A percentile compares a stretch with the other conserved stretches of the same genome.
These are phyloP conservation scores for Bombus impatiens DNA, from an alignment of 1,140 invertebrate species.

Conservation along the genomic window DNA sequence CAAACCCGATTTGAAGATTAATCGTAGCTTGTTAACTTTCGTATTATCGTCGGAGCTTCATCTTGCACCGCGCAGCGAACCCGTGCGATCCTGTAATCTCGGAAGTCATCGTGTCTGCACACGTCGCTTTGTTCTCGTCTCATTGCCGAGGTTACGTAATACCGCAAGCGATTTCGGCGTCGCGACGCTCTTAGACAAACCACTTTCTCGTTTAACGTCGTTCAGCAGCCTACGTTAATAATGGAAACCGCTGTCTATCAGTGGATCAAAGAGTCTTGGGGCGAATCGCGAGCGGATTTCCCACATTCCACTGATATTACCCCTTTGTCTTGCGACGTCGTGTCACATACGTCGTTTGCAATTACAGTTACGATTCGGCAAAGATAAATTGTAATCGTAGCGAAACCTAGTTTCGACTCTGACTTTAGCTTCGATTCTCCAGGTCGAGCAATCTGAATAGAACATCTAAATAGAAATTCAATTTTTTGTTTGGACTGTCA, in stretches of 20 bases:
- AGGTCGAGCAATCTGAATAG: too few species aligned
- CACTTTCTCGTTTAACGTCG: conserved; percentile 27
- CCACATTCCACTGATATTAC: neutral
- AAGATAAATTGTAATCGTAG: too few species aligned
- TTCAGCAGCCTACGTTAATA: conserved; percentile 20
- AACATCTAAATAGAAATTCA: too few species aligned
- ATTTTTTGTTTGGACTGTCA: too few species aligned
- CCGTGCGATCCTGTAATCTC: conserved; percentile 33
- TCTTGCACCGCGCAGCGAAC: neutral
- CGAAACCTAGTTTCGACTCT: neutral
- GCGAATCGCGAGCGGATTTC: neutral
- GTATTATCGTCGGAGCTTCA: conserved; percentile 27
- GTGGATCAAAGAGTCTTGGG: neutral
- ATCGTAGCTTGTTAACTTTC: conserved; percentile 44
- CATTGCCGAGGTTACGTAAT: conserved; percentile 42
- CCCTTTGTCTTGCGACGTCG: neutral
- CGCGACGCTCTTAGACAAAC: conserved; percentile 23
- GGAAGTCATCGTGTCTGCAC: conserved; percentile 9
- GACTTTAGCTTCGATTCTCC: neutral
- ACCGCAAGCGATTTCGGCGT: conserved; percentile 34
- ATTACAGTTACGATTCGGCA: neutral
- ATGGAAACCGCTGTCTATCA: neutral
- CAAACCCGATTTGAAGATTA: conserved; percentile 37
- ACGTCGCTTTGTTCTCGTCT: conserved; percentile 25
- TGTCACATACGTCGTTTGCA: too few species aligned